Evolutionary conservation across 1,140 invertebrate genomes (phyloP), one percentile per base, ranked within the genome.

Genomic region (Solenopsis fugax): DNA sequence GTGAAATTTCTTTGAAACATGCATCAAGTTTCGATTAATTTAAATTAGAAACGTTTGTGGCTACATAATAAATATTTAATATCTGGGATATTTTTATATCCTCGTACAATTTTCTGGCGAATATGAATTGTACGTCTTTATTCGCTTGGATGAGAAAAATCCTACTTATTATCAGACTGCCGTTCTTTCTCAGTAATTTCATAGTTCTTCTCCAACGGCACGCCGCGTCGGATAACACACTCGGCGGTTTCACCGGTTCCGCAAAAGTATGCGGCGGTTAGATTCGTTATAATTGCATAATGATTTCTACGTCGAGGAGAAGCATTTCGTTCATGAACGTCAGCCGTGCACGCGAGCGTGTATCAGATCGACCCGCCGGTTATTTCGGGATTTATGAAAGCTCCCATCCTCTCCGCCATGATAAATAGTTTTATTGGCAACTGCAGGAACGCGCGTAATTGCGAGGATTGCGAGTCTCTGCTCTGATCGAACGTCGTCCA

Each of bases 201-300:
- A 48, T 16, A 41, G 29, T 54, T 81, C 21, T 56, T 71, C 24
- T 56, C 1, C 34, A 52, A 78, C n/a, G 18, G 52, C 37, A 58
- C 41, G 6, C n/a, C 7, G 62, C 78, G 37, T 48, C 45, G 24
- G 24, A 60, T 82, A 58, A 48, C 37, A 58, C 18, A 58, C 37
- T 58, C 18, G 69, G 54, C 48, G 54, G 54, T 73, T 81, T 84
- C n/a, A 54, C 12, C 52, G 80, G 37, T 73, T 73, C 41, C 54
- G 69, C 24, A 58, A 82, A 82, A 73, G 52, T 82, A 48, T 13
- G 52, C 41, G 37, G 50, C 45, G 45, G 41, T 80, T 45, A 58
- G 67, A 82, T 82, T 82, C 54, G 52, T 82, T 82, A 82, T 82
- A 81, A 81, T 69, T 81, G 48, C 50, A 56, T 81, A 73, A 84